phyloP scores from a whole-genome alignment of 1,140 invertebrate species.

The Anagrus nilaparvatae region DNA sequence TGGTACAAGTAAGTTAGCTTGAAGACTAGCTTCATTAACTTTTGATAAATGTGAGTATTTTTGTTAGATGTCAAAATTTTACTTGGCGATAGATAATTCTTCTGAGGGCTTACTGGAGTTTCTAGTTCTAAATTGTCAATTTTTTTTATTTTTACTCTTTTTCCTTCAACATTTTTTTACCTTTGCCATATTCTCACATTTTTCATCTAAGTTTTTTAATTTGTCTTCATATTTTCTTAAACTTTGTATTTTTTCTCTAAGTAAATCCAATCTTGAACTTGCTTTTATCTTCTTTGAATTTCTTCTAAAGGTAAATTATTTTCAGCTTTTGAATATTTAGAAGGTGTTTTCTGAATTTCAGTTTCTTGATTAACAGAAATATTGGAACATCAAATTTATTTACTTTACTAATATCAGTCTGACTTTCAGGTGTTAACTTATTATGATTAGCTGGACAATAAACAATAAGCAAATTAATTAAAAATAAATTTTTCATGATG shows the following conservation, averaged over 20 bases:
- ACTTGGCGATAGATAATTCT: constrained; percentile 43
- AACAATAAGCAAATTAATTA: no score
- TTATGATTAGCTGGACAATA: no score
- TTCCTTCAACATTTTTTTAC: constrained; percentile 55
- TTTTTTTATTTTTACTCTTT: constrained; percentile 17
- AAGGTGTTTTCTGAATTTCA: no score
- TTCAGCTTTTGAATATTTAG: no score
- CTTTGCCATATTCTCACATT: constrained; percentile 41
- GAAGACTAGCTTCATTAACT: constrained; percentile 30
- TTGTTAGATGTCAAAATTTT: constrained; percentile 51
- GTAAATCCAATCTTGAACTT: constrained; percentile 54
- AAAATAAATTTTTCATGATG: no score
- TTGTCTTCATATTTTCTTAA: constrained; percentile 45
- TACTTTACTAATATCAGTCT: no score
- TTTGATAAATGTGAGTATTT: constrained; percentile 28
- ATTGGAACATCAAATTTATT: no score
- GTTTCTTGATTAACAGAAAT: no score
- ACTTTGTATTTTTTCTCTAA: constrained; percentile 51
- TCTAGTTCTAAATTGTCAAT: constrained; percentile 15
- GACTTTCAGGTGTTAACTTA: no score
- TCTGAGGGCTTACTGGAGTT: constrained; percentile 43
- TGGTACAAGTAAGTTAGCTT: constrained; percentile 28
- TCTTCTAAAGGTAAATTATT: no score
- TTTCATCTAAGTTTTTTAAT: constrained; percentile 39
- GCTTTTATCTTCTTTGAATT: no score